Evolutionary conservation across 2,888 invertebrate genomes (phyloP).

Genomic region (Anoplius nigerrimus): DNA sequence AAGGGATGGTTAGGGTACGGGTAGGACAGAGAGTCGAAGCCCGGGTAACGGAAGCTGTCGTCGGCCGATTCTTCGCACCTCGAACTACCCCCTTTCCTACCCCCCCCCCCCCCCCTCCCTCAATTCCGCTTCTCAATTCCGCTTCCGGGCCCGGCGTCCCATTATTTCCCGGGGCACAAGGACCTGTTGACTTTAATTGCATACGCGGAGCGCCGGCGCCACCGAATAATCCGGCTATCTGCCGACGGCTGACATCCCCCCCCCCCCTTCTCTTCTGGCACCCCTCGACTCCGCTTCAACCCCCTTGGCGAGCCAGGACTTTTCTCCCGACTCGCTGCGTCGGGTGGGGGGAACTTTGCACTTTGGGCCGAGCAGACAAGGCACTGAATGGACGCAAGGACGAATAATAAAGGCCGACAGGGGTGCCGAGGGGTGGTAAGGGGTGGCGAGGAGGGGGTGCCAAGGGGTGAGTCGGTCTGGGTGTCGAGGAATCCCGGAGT

Average conservation of each 20-base stretch:
- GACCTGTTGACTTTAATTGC: slow-evolving; percentile 55
- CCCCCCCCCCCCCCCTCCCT: no score
- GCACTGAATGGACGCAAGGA: slow-evolving; percentile 21
- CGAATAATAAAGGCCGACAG: slow-evolving; percentile 40
- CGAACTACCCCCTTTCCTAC: no score
- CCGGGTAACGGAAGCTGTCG: no score
- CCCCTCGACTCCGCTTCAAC: no score
- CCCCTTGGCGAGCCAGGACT: slow-evolving; percentile 3
- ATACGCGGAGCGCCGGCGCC: slow-evolving; percentile 29
- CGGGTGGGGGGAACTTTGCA: slow-evolving; percentile 19
- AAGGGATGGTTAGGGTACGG: no score
- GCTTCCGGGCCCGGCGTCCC: slow-evolving; percentile 26
- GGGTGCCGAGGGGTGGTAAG: neutral
- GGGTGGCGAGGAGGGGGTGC: neutral
- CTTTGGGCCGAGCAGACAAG: slow-evolving; percentile 23
- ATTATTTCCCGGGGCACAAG: slow-evolving; percentile 42
- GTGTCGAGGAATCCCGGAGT: slow-evolving; percentile 41
- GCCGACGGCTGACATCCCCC: no score
- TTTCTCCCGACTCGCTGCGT: slow-evolving; percentile 14
- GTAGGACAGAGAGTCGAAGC: no score
- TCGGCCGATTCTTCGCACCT: no score
- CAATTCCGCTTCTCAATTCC: slow-evolving; percentile 25
- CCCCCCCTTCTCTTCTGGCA: no score
- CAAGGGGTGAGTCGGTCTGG: slow-evolving; percentile 15
- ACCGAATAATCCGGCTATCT: slow-evolving; percentile 38